Base-by-base conservation (phyloP, 2,888 invertebrate species). In the Gortyna flavago region DNA sequence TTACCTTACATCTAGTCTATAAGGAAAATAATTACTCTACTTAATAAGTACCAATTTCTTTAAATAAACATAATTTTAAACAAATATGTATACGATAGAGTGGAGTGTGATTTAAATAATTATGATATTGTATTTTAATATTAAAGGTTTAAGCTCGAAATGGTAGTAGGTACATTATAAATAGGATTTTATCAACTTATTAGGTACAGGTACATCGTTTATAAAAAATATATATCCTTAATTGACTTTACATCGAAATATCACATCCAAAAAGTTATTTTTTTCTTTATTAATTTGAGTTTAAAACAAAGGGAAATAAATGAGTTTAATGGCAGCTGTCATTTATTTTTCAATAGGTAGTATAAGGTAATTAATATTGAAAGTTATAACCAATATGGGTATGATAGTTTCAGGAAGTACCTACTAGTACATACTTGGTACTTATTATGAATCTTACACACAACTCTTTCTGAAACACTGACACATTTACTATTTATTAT, bases 181-280 rank as follows among this genome's bases (percentile, higher is more conserved):
- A 67, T 69, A 48, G 18, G 21, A 59, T 54, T 35, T 68, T 41
- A 35, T 38, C 25, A 51, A 72, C 67, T 41, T 81, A 69, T 66
- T 68, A 51, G 41, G 16, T 62, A 81, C 25, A 65, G 51, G 74
- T 80, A 75, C 29, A 81, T 35, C 1, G 29, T 62, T 71, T 21
- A 67, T 70, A 74, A 0, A 66, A 72, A 64, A 78, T 70, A 51
- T 67, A 64, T 1, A 41, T 54, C 21, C 9, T n/a, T 70, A 73
- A 67, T 70, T 80, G 85, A 80, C 74, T 67, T 80, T 41, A 38
- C 16, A 66, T 54, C 64, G 41, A 62, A 80, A 69, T 72, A 83
- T 80, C 65, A 73, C 41, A 62, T 69, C 18, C 25, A 54, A 67
- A 51, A 75, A 21, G 4, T 59, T 25, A 16, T 29, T 51, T 44